These are phyloP conservation scores for Glyphotaelius pellucidus DNA, from an alignment of 2,888 invertebrate genomes.

Conservation along the genomic window DNA sequence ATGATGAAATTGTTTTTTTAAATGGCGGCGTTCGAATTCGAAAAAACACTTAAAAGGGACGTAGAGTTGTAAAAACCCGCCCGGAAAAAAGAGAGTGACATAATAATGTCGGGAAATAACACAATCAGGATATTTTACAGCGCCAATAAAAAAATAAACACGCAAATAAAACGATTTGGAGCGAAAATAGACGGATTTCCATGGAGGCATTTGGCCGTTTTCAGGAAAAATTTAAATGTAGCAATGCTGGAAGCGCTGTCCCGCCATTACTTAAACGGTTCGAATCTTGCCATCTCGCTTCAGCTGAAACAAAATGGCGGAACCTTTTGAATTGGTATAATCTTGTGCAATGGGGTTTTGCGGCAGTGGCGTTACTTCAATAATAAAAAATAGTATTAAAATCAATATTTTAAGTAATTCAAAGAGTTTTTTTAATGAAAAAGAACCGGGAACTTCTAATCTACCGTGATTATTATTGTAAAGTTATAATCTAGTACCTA, in stretches of 20 bases:
- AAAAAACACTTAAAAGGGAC: background rate
- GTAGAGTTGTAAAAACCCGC: background rate
- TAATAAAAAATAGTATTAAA: background rate
- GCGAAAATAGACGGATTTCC: constrained; percentile 17
- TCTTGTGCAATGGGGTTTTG: constrained; percentile 10
- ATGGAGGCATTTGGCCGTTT: background rate
- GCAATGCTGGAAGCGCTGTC: background rate
- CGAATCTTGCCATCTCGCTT: constrained; percentile 68
- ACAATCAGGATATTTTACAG: constrained; percentile 56
- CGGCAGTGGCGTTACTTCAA: background rate
- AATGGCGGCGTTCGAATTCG: background rate
- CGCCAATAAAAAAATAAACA: constrained; percentile 62
- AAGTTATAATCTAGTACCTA: too few relatives aligned
- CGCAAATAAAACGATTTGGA: constrained; percentile 58
- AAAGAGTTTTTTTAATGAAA: too few relatives aligned
- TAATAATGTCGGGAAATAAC: background rate
- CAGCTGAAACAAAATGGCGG: background rate
- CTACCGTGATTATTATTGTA: too few relatives aligned
- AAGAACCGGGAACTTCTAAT: too few relatives aligned
- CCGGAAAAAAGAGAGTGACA: background rate
- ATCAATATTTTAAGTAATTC: background rate
- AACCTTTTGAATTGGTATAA: background rate
- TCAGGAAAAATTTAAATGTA: background rate
- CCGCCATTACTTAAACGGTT: background rate
- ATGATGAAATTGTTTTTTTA: background rate